These are phyloP conservation scores for Seira sanloemensis DNA, from an alignment of 2,888 invertebrate genomes.

Conservation along the genomic window DNA sequence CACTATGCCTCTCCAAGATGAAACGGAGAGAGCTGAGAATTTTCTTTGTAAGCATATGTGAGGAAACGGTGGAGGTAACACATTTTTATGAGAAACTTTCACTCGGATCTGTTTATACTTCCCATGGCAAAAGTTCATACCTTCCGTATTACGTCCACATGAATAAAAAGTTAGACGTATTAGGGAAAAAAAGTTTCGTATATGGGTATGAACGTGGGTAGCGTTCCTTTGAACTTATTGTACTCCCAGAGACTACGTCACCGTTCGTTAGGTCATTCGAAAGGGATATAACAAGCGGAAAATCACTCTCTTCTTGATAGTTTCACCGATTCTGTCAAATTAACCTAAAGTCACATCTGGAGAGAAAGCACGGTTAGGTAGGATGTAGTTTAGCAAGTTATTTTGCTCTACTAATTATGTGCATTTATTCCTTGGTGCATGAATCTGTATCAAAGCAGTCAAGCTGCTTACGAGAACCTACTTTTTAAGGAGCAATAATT, in stretches of 20 bases:
- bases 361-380: too few relatives aligned
- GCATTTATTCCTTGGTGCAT: too few relatives aligned
- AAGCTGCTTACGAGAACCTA: too few relatives aligned
- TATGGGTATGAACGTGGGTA: too few relatives aligned
- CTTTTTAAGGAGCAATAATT: too few relatives aligned
- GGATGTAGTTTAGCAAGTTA: too few relatives aligned
- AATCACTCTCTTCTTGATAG: background rate
- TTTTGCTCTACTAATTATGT: too few relatives aligned
- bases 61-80: background rate
- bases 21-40: background rate
- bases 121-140: background rate
- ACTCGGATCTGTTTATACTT: background rate
- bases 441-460: too few relatives aligned
- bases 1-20: background rate
- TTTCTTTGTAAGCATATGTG: background rate
- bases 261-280: background rate
- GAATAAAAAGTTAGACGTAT: background rate
- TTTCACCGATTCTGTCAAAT: background rate
- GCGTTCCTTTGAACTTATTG: background rate
- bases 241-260: background rate
- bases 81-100: background rate
- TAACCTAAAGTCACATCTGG: background rate
- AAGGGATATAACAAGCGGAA: background rate
- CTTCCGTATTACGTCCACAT: background rate
- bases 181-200: background rate